Conservation (phyloP, 2,797 vertebrate species). For the Pampus argenteus region DNA sequence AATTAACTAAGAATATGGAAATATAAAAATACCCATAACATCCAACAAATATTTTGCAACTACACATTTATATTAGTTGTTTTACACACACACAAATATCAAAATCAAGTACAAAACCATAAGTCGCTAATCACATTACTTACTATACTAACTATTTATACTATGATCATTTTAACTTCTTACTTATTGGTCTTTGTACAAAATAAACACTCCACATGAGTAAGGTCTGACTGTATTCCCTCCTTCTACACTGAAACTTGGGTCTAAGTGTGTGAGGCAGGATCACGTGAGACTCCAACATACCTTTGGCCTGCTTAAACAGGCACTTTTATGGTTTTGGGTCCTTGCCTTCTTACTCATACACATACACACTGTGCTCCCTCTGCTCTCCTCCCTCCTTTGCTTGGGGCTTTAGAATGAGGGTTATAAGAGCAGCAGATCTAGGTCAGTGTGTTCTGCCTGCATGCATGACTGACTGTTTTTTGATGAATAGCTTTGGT, state of each 20-base stretch:
- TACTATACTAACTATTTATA: neutral
- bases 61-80: neutral
- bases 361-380: slow-evolving; percentile 6
- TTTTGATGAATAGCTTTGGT: slow-evolving; percentile 51
- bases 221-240: slow-evolving; percentile 18
- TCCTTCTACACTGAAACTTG: slow-evolving; percentile 25
- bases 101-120: neutral
- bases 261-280: slow-evolving; percentile 26
- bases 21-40: neutral
- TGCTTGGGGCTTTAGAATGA: slow-evolving; percentile 60
- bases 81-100: neutral
- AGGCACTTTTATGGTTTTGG: slow-evolving; percentile 54
- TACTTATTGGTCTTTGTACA: neutral
- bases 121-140: neutral
- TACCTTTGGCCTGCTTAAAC: slow-evolving; percentile 66
- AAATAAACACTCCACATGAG: neutral
- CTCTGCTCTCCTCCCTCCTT: slow-evolving; percentile 30
- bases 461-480: slow-evolving; percentile 55
- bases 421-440: slow-evolving; percentile 73
- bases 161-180: neutral
- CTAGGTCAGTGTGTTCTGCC: slow-evolving; percentile 73
- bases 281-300: slow-evolving; percentile 70
- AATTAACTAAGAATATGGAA: neutral
- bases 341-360: slow-evolving; percentile 18
- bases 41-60: too few species aligned